phyloP scores from a whole-genome alignment of 1,140 invertebrate species.

The Pseudoatta argentina region DNA sequence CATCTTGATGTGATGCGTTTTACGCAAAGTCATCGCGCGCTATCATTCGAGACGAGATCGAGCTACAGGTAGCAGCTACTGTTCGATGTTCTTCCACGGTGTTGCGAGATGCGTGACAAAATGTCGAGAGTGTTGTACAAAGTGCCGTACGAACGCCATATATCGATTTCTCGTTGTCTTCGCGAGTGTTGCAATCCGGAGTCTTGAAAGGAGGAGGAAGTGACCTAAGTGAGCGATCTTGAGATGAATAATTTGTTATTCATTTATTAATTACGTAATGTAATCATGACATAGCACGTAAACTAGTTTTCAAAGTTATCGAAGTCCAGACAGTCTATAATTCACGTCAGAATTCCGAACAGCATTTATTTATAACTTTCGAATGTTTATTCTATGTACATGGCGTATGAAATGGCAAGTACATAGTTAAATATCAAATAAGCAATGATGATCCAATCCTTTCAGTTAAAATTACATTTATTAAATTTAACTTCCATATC shows the following conservation, averaged over 20 bases:
- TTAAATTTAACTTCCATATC: too few species aligned
- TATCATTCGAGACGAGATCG: not conserved
- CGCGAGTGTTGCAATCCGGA: not conserved
- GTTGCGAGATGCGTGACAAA: not conserved
- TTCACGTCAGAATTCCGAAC: not conserved
- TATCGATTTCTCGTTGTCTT: not conserved
- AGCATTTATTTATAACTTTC: too few species aligned
- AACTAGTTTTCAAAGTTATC: slow-evolving; percentile 17
- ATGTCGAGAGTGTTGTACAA: not conserved
- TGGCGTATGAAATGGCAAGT: too few species aligned
- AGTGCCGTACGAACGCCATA: not conserved
- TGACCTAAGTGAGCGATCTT: not conserved
- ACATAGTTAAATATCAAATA: too few species aligned
- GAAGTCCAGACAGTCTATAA: not conserved
- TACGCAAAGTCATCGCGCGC: not conserved
- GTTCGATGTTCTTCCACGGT: too few species aligned
- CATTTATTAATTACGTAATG: not conserved
- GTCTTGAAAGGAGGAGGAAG: not conserved
- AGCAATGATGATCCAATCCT: too few species aligned
- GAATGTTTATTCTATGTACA: too few species aligned
- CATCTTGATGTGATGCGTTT: not conserved
- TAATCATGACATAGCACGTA: not conserved
- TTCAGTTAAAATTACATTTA: too few species aligned
- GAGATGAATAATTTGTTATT: not conserved
- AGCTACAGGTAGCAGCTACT: not conserved